Conservation (phyloP, 1,140 invertebrate genomes). For the Maniola jurtina region DNA sequence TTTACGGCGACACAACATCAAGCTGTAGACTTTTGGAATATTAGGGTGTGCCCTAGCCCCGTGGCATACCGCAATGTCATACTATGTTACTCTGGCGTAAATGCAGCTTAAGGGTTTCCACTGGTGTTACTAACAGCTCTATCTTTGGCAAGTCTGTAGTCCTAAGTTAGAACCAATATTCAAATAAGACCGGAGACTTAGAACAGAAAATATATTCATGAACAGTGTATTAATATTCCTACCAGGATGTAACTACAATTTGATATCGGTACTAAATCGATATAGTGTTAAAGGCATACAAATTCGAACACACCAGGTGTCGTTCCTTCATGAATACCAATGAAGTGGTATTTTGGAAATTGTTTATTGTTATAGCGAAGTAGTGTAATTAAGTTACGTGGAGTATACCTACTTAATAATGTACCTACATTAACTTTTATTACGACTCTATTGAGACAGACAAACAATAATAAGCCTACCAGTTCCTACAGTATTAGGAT, state of each 20-base stretch:
- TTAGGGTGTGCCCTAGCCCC: too few species aligned
- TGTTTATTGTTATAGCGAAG: conserved; percentile 18
- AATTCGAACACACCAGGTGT: conserved; percentile 50
- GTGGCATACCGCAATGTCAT: too few species aligned
- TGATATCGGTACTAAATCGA: conserved; percentile 71
- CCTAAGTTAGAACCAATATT: neutral
- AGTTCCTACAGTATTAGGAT: too few species aligned
- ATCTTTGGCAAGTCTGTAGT: neutral
- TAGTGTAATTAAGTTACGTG: conserved; percentile 11
- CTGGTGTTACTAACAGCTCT: too few species aligned
- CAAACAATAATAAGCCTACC: too few species aligned
- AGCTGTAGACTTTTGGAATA: too few species aligned
- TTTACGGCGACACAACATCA: too few species aligned
- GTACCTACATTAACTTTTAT: neutral
- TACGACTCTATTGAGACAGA: neutral
- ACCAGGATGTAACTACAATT: conserved; percentile 55
- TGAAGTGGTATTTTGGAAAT: conserved; percentile 47
- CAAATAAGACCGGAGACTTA: neutral
- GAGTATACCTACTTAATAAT: neutral
- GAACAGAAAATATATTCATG: conserved; percentile 17
- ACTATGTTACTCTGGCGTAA: too few species aligned
- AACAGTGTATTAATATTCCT: conserved; percentile 45
- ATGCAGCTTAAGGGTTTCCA: too few species aligned
- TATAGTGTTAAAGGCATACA: conserved; percentile 52
- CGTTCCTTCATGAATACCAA: conserved; percentile 51